Evolutionary conservation across 2,797 vertebrate genomes (phyloP).

Genomic region (Poeciliopsis turneri): DNA sequence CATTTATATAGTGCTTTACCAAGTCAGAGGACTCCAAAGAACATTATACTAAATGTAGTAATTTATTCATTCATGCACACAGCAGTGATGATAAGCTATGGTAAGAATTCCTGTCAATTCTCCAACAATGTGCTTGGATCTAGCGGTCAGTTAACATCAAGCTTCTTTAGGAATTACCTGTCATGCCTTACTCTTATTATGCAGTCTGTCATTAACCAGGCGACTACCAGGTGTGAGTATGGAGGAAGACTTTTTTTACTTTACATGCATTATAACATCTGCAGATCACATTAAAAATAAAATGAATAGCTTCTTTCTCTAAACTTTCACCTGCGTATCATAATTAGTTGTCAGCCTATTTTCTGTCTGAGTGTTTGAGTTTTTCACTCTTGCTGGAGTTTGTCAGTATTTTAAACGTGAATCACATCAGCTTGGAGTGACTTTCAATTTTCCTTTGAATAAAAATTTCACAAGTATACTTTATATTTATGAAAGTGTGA

Average conservation of each 20-base stretch:
- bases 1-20: background rate
- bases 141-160: background rate
- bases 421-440: background rate
- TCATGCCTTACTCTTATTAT: background rate
- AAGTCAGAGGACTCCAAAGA: too few relatives aligned
- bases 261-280: background rate
- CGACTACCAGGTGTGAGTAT: background rate
- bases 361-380: background rate
- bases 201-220: background rate
- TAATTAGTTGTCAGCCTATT: background rate
- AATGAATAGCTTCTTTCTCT: background rate
- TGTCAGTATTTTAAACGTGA: background rate
- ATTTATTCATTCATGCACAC: background rate
- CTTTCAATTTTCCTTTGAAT: background rate
- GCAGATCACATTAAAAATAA: background rate
- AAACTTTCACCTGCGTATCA: background rate
- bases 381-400: background rate
- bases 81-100: background rate
- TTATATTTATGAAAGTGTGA: background rate
- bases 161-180: background rate
- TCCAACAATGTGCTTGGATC: background rate
- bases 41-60: background rate
- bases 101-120: background rate
- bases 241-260: background rate
- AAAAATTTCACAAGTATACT: background rate